Evolutionary conservation across 2,113 vertebrate species (phyloP), one percentile per base, ranked within the genome.

Genomic region (Thalassoma bifasciatum): DNA sequence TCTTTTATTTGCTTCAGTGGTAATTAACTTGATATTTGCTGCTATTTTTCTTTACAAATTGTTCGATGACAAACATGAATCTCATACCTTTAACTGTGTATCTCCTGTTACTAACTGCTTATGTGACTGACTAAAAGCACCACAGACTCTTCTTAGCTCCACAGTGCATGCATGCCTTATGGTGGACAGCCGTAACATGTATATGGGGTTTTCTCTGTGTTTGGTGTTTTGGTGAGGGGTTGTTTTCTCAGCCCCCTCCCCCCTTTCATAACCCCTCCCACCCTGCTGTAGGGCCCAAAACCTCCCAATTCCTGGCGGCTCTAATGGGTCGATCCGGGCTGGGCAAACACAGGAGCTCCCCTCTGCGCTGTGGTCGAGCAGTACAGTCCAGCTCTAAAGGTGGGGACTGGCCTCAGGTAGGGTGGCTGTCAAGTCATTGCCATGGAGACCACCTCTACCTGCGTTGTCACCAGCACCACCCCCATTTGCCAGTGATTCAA

Each of bases 371-470:
- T 71, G 88, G 87, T 80, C 89, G 92, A 72, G 88, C 65, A 75
- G 90, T 87, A 85, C 92, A 89, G 84, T 86, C 91, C 83, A 77
- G 85, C 88, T 90, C 92, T 84, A 93, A 93, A 93, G 92, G 92
- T 93, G 91, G 92, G 90, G 85, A 88, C 88, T 91, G 89, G 86
- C 84, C 86, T 92, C 90, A 93, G 92, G 92, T 92, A 92, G 83
- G 91, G 88, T 87, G 92, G 87, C 85, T 89, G 88, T 93, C 86
- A 86, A n/a, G 68, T 89, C 90, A 91, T 90, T 86, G 54, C 85
- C 92, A 88, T 91, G 89, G 89, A 91, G 85, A 89, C 91, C 89
- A 90, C 89, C 83, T 84, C 64, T 86, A 89, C 91, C 83, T 85
- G 84, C 69, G 75, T 84, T 70, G 80, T 87, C 85, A 82, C 82